Conservation (phyloP, 2,888 invertebrate species). For the Hydrotaea cyrtoneurina region DNA sequence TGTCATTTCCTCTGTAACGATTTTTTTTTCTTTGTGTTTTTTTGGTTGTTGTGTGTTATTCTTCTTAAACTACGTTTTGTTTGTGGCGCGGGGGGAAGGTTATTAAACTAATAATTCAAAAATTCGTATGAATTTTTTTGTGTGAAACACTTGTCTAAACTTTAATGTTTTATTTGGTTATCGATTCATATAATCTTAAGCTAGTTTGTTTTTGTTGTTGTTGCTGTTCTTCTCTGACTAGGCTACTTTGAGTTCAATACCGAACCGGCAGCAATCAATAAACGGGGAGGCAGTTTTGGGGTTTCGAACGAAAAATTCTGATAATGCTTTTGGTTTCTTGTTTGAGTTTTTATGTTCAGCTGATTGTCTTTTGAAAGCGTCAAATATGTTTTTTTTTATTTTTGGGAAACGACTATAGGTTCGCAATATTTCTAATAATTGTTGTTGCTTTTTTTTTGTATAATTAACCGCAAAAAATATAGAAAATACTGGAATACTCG, state of each 20-base stretch:
- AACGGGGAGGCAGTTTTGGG: background rate
- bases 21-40: slow-evolving; percentile 3
- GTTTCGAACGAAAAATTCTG: slow-evolving; percentile 21
- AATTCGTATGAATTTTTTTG: slow-evolving; percentile 12
- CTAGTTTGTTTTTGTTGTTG: slow-evolving; percentile 31
- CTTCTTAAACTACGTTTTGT: too few species aligned
- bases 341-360: background rate
- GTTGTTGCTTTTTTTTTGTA: slow-evolving; percentile 26
- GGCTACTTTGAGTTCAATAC: slow-evolving; percentile 23
- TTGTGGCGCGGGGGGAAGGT: slow-evolving; percentile 24
- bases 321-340: slow-evolving; percentile 18
- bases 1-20: background rate
- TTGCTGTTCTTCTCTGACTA: too few species aligned
- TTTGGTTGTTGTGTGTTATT: too few species aligned
- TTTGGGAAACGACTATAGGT: background rate
- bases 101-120: slow-evolving; percentile 60
- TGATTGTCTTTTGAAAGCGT: background rate
- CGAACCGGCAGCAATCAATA: slow-evolving; percentile 12
- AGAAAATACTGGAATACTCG: background rate
- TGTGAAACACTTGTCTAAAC: slow-evolving; percentile 63
- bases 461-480: slow-evolving; percentile 48
- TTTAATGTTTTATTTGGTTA: slow-evolving; percentile 46
- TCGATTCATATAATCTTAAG: slow-evolving; percentile 59
- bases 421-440: background rate
- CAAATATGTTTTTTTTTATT: too few species aligned